Conservation (phyloP, 2,113 vertebrate species). For the Archocentrus centrarchus region DNA sequence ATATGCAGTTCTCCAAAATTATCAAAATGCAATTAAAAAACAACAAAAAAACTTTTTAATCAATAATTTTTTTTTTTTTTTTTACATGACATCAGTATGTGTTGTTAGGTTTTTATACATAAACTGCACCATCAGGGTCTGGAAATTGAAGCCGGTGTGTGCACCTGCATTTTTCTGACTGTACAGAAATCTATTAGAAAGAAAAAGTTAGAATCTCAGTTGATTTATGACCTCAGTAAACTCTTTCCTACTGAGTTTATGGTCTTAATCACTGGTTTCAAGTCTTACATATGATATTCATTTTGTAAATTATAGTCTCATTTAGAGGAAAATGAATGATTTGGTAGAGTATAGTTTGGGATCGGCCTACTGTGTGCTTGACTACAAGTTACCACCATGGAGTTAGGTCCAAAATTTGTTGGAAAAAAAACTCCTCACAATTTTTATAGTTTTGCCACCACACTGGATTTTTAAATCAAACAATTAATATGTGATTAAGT, state of each 20-base stretch:
- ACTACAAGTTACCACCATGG: not conserved
- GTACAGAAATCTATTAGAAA: not conserved
- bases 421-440: not conserved
- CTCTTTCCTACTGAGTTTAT: not conserved
- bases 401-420: not conserved
- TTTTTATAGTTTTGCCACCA: not conserved
- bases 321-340: constrained; percentile 1
- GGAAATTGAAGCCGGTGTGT: not conserved
- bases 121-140: not conserved
- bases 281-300: not conserved
- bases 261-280: not conserved
- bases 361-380: not conserved
- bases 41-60: too few species aligned
- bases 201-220: not conserved
- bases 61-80: too few species aligned
- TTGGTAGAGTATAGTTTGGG: not conserved
- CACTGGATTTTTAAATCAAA: not conserved
- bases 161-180: not conserved
- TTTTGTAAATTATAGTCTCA: constrained; percentile 13
- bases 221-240: constrained; percentile 1
- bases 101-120: not conserved
- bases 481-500: not conserved
- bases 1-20: too few species aligned
- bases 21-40: too few species aligned
- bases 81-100: not conserved